phyloP scores from a whole-genome alignment of 2,888 invertebrate genomes.

The Cerceris ruficornis region DNA sequence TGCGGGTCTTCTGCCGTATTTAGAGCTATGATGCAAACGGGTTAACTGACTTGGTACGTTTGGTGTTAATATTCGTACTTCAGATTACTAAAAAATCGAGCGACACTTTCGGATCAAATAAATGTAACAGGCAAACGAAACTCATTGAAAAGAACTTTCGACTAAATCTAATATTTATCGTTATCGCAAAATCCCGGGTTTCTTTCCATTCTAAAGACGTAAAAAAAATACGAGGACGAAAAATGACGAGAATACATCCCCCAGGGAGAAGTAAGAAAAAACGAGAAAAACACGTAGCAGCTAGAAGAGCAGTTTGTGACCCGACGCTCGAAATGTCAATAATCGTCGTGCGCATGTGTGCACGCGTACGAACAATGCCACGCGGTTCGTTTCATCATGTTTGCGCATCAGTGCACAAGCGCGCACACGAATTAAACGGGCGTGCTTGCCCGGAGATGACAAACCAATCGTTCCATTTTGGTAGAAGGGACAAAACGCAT shows the following conservation, averaged over 20 bases:
- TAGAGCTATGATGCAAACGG: too few relatives aligned
- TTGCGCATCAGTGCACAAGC: slow-evolving; percentile 8
- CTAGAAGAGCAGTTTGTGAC: slow-evolving; percentile 15
- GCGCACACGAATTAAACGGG: slow-evolving; percentile 2
- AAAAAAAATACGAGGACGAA: neutral
- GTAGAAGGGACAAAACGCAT: slow-evolving; percentile 17
- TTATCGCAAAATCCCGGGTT: too few relatives aligned
- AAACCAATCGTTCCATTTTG: neutral
- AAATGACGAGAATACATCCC: neutral
- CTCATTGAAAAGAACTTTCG: too few relatives aligned
- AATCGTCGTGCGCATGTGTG: slow-evolving; percentile 36
- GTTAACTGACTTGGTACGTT: too few relatives aligned
- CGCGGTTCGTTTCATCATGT: neutral
- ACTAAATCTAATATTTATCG: too few relatives aligned
- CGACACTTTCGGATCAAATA: too few relatives aligned
- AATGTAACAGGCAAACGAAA: too few relatives aligned
- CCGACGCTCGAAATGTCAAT: slow-evolving; percentile 56
- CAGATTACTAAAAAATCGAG: too few relatives aligned
- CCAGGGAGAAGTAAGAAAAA: slow-evolving; percentile 2
- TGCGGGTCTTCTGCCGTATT: too few relatives aligned
- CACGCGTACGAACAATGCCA: slow-evolving; percentile 19
- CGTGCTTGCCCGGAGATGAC: neutral
- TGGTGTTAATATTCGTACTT: too few relatives aligned
- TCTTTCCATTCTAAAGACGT: neutral
- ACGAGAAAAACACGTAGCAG: slow-evolving; percentile 9